Evolutionary conservation across 2,113 vertebrate genomes (phyloP), one percentile per base, ranked within the genome.

Genomic region (Nothocercus julius): DNA sequence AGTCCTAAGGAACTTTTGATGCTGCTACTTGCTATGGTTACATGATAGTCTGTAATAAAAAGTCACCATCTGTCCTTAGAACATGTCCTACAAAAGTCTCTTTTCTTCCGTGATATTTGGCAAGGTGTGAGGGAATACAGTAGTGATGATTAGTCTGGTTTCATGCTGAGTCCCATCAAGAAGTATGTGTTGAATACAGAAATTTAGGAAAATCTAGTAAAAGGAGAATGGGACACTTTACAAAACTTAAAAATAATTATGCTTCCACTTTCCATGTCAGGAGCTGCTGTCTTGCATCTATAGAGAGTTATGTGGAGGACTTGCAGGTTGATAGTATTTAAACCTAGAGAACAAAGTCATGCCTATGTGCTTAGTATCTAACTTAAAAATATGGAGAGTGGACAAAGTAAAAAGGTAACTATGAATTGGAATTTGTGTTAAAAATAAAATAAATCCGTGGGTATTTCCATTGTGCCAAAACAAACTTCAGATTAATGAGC

Each of bases 401-500:
- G 36, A 59, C 87, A 70, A 92, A 91, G 69, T 66, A 80, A 83
- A 69, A 6, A 38, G 38, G 24, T 88, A 68, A 32, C 66, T 86
- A 28, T 88, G 56, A 74, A 59, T 40, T 90, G 61, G 24, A 67
- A 81, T 51, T 81, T 13, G 5, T 85, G 8, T 78, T 85, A 72
- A 87, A 77, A 94, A 85, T 54, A 87, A 95, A 76, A 47, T 75
- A 81, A 92, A 75, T 72, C 40, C 81, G 45, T 63, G 73, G 61
- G 19, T 78, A 49, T 83, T 90, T 93, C 73, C 16, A 8, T 78
- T 84, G 38, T 94, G 76, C 88, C 88, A 94, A 96, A 90, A 87
- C 4, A 96, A 96, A 58, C 30, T 67, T 67, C 42, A 67, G 64
- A 40, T 67, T 44, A 45, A 67, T 67, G 42, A 67, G 18, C 30